Conservation (phyloP, 2,113 vertebrate species). For the sheep (Ovis aries) region DNA sequence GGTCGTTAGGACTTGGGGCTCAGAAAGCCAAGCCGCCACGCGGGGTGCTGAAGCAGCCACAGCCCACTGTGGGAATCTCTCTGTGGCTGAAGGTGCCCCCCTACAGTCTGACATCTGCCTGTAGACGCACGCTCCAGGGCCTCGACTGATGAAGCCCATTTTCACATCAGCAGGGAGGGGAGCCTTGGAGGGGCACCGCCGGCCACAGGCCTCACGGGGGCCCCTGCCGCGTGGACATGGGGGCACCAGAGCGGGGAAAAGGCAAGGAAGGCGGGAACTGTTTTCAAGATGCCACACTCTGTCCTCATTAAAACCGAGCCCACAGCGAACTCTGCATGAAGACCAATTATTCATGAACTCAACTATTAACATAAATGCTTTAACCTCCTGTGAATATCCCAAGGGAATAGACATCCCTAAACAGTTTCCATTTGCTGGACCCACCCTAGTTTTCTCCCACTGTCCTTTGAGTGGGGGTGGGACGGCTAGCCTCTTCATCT, state of each 20-base stretch:
- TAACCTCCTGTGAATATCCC: not conserved
- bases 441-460: not conserved
- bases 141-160: not conserved
- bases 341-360: not conserved
- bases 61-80: not conserved
- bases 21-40: accelerated
- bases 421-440: not conserved
- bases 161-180: not conserved
- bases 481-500: accelerated
- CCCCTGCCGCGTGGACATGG: accelerated
- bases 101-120: not conserved
- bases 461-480: not conserved
- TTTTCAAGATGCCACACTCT: accelerated
- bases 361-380: not conserved
- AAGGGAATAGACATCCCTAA: not conserved
- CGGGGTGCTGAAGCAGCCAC: not conserved
- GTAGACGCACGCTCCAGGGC: not conserved
- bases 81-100: not conserved
- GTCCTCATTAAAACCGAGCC: not conserved
- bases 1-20: not conserved
- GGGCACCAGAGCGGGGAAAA: accelerated
- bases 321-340: not conserved
- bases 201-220: accelerated
- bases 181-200: accelerated
- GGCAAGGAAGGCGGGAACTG: not conserved